Evolutionary conservation across 2,113 vertebrate species (phyloP), one percentile per base, ranked within the genome.

Genomic region (Pholis gunnellus): DNA sequence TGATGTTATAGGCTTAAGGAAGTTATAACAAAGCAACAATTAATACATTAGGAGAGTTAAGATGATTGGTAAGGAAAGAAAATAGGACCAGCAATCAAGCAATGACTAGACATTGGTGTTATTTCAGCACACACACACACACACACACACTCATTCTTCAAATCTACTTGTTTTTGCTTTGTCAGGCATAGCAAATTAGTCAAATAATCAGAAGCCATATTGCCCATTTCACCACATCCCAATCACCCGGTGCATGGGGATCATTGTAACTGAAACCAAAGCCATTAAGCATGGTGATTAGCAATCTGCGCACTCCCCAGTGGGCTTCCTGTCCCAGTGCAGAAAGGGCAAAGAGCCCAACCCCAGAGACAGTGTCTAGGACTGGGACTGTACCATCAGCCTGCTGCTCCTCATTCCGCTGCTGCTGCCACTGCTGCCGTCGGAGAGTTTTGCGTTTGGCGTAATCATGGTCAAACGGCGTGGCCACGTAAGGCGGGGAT

Each of bases 401-500:
- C 95, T 97, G 96, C 90, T 95, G 97, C 97, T 97, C 97, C 88
- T 94, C 93, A 90, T 94, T 92, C 93, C 93, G 90, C 86, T 94
- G 93, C 90, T 94, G 90, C 93, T 94, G 92, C 93, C 91, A 91
- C 92, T 95, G 95, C 92, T 94, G 94, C 95, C 97, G 97, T 94
- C 95, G 96, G 94, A 96, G 96, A 94, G 97, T 98, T 99, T 99
- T 99, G 97, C 98, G 97, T 97, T 99, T 99, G 97, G 97, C 96
- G 98, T 99, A 99, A 98, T 99, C 98, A 92, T 99, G 98, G 97
- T 99, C 98, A 97, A 98, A 97, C 92, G 98, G 98, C 95, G 98
- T 97, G 94, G 97, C 97, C 96, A 96, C 97, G 94, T 98, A 99
- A 95, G 97, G 97, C 96, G 98, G 97, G 92, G 97, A 98, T 95